Evolutionary conservation across 2,797 vertebrate genomes (phyloP).

Genomic region (Toxotes lorentzi): DNA sequence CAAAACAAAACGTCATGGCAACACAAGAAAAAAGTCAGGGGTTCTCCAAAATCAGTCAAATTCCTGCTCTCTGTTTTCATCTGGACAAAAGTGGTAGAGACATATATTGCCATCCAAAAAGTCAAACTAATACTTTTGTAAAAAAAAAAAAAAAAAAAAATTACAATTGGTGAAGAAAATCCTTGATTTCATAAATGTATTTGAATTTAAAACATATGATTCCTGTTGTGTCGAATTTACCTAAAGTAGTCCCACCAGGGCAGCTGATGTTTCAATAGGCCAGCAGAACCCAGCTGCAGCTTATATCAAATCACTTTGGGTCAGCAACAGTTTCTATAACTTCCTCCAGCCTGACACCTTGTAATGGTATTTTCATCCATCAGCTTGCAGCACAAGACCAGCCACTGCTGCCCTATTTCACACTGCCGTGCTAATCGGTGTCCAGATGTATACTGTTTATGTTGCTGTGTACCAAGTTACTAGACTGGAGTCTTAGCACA

Average conservation of each 20-base stretch:
- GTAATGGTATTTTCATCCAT: conserved; percentile 51
- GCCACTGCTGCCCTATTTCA: conserved; percentile 36
- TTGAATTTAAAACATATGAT: background rate
- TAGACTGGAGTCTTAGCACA: conserved; percentile 14
- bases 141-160: too few relatives aligned
- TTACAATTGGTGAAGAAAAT: background rate
- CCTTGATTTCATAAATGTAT: background rate
- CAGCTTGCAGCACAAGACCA: conserved; percentile 5
- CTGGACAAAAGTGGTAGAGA: too few relatives aligned
- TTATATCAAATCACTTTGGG: conserved; percentile 31
- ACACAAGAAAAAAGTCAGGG: too few relatives aligned
- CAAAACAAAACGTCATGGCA: too few relatives aligned
- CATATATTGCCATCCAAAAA: too few relatives aligned
- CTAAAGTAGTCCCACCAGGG: background rate
- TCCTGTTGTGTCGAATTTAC: background rate
- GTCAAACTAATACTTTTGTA: too few relatives aligned
- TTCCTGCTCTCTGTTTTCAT: too few relatives aligned
- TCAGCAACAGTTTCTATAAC: conserved; percentile 45
- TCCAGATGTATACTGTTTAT: conserved; percentile 44
- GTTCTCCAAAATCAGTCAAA: too few relatives aligned
- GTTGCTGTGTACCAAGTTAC: conserved; percentile 41
- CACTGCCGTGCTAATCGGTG: conserved; percentile 32
- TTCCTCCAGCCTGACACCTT: conserved; percentile 44
- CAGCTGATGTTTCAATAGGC: conserved; percentile 18
- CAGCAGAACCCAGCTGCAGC: conserved; percentile 32